These are phyloP conservation scores for Apodemia zela DNA, from an alignment of 2,888 invertebrate species.

Conservation along the genomic window DNA sequence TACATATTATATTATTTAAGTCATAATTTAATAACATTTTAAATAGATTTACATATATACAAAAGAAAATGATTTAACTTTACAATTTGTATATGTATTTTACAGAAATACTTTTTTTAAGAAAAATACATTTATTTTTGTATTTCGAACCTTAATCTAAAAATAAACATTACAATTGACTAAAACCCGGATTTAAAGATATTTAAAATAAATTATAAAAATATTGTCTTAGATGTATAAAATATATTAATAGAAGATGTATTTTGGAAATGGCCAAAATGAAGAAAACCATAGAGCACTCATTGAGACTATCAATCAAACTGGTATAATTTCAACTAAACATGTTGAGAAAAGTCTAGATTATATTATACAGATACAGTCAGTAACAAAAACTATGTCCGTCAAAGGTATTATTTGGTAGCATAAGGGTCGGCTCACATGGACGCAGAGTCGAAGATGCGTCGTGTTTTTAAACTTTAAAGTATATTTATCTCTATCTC, in stretches of 20 bases:
- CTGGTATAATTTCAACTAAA: not conserved
- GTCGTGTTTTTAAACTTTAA: too few relatives aligned
- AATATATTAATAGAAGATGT: not conserved
- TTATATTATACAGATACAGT: too few relatives aligned
- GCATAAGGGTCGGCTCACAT: too few relatives aligned
- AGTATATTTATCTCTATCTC: too few relatives aligned
- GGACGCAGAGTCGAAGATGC: too few relatives aligned
- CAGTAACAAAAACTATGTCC: too few relatives aligned
- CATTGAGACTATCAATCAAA: constrained; percentile 1
- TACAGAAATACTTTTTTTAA: constrained; percentile 5
- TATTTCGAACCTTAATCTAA: constrained; percentile 5
- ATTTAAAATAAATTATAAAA: constrained; percentile 1
- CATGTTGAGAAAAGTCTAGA: not conserved
- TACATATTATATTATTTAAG: not conserved
- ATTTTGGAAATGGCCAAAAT: not conserved
- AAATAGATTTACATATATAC: constrained; percentile 18
- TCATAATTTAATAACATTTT: constrained; percentile 12
- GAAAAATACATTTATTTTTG: constrained; percentile 3
- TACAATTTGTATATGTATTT: constrained; percentile 10
- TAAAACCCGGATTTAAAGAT: not conserved
- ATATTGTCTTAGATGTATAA: not conserved
- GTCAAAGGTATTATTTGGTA: too few relatives aligned
- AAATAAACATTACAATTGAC: constrained; percentile 14
- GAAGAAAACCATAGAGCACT: not conserved
- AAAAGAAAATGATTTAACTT: constrained; percentile 12